These are phyloP conservation scores for Alentia gelatinosa DNA, from an alignment of 2,888 invertebrate genomes.

Conservation along the genomic window DNA sequence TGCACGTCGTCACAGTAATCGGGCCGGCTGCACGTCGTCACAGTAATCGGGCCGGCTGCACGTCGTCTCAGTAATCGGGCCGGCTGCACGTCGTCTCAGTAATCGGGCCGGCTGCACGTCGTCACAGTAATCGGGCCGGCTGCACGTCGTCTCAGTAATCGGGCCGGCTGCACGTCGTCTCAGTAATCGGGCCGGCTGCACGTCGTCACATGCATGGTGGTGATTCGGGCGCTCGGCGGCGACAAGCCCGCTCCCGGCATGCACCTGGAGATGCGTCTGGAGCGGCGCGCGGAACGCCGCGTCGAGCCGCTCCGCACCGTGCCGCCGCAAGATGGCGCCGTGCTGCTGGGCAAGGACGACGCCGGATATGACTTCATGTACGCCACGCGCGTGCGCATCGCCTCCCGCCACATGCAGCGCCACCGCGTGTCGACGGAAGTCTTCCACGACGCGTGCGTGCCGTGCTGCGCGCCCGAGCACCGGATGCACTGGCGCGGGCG, in stretches of 20 bases:
- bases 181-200: not conserved
- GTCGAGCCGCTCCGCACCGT: conserved; percentile 22
- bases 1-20: too few relatives aligned
- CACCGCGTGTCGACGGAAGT: conserved; percentile 27
- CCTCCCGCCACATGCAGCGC: not conserved
- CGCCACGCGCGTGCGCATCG: conserved; percentile 33
- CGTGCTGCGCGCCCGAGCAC: conserved; percentile 28
- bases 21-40: too few relatives aligned
- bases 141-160: not conserved
- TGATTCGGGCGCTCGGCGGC: not conserved
- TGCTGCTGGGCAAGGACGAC: conserved; percentile 34
- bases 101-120: not conserved
- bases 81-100: not conserved
- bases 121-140: not conserved
- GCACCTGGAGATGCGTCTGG: conserved; percentile 36
- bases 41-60: not conserved
- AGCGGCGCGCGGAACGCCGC: conserved; percentile 22
- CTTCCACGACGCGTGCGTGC: not conserved
- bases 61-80: not conserved
- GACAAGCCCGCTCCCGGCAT: not conserved
- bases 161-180: not conserved
- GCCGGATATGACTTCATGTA: conserved; percentile 40
- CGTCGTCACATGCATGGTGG: not conserved
- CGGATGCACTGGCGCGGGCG: conserved; percentile 38
- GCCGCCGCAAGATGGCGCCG: conserved; percentile 43